Conservation (phyloP, 2,888 invertebrate genomes). For the Parnassius apollo region DNA sequence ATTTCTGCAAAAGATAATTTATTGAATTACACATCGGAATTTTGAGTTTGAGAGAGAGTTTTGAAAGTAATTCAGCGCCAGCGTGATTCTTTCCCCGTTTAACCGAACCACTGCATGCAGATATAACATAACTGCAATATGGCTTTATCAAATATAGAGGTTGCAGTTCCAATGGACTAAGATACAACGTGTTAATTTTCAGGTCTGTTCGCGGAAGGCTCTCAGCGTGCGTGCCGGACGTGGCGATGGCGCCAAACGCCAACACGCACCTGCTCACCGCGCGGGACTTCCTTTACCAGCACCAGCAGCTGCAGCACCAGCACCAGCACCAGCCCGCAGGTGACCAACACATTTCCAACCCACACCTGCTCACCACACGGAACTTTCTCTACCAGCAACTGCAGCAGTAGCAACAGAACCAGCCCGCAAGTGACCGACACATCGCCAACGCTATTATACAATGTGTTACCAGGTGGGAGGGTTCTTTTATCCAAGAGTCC, state of each 20-base stretch:
- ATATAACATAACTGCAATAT: too few relatives aligned
- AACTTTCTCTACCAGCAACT: constrained; percentile 76
- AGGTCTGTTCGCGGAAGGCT: constrained; percentile 71
- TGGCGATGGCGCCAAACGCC: constrained; percentile 89
- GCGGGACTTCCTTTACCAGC: constrained; percentile 81
- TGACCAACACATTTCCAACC: constrained; percentile 57
- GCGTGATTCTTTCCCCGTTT: too few relatives aligned
- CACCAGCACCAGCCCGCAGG: background rate
- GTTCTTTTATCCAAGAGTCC: too few relatives aligned
- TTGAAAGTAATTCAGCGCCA: too few relatives aligned
- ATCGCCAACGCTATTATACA: background rate
- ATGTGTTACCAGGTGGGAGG: too few relatives aligned
- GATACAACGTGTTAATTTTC: background rate
- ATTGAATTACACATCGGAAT: too few relatives aligned
- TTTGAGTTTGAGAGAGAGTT: too few relatives aligned
- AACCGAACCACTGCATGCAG: too few relatives aligned
- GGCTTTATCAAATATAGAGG: too few relatives aligned
- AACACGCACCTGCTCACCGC: constrained; percentile 84
- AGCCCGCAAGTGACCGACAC: constrained; percentile 5
- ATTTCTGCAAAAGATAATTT: too few relatives aligned
- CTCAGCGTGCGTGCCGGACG: constrained; percentile 95
- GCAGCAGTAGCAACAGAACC: constrained; percentile 43
- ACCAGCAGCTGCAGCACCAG: constrained; percentile 42
- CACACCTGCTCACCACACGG: constrained; percentile 85
- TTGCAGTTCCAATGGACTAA: too few relatives aligned